These are phyloP conservation scores for Rhynchopsitta pachyrhyncha DNA, from an alignment of 2,113 vertebrate genomes.

Conservation along the genomic window DNA sequence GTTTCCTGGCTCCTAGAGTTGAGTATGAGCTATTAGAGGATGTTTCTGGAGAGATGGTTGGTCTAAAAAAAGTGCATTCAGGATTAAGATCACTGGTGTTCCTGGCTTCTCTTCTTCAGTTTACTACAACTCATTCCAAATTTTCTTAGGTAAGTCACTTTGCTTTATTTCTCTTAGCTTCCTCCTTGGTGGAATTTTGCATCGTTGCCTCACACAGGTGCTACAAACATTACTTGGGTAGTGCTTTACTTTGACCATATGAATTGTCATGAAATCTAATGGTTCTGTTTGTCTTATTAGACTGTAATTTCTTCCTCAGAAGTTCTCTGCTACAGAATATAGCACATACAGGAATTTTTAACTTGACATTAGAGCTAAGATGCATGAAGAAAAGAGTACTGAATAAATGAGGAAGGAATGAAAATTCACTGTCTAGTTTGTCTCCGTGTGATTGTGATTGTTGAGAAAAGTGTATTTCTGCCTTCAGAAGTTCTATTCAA, in stretches of 20 bases:
- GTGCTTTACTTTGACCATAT: background rate
- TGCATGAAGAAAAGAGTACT: background rate
- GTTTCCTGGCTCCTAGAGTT: background rate
- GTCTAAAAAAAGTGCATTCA: background rate
- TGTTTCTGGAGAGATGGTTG: background rate
- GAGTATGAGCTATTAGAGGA: fast-evolving
- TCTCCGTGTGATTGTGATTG: background rate
- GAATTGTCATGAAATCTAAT: background rate
- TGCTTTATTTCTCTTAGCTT: background rate
- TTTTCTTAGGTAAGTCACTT: background rate
- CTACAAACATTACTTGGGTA: background rate
- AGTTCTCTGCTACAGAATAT: background rate
- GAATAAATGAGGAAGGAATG: background rate
- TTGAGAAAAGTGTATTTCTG: background rate
- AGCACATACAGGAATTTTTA: background rate
- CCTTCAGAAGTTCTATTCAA: background rate
- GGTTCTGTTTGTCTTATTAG: background rate
- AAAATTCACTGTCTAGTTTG: background rate
- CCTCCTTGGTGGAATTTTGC: background rate
- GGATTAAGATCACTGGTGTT: background rate
- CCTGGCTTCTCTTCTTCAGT: background rate
- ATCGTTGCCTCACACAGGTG: background rate
- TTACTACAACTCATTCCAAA: background rate
- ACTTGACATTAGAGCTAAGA: background rate
- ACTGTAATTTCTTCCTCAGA: background rate